phyloP scores from a whole-genome alignment of 2,888 invertebrate genomes.

The Apodemia zela region DNA sequence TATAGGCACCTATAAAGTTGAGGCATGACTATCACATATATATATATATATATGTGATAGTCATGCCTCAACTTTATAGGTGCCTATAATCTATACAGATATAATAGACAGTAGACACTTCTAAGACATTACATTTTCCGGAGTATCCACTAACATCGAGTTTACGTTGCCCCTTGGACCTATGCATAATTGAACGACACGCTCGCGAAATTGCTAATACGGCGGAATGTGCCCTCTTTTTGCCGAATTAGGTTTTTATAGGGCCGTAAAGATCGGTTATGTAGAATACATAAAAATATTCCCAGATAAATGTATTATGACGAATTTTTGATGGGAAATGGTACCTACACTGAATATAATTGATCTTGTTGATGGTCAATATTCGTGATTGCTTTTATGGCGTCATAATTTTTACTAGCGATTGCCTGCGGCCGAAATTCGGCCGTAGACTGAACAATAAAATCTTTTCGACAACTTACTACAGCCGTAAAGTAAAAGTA shows the following conservation, averaged over 20 bases:
- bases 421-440: too few species aligned
- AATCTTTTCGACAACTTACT: too few species aligned
- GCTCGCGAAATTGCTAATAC: slow-evolving; percentile 20
- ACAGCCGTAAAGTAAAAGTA: too few species aligned
- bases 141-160: slow-evolving; percentile 10
- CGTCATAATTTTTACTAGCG: not conserved
- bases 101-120: not conserved
- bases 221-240: slow-evolving; percentile 4
- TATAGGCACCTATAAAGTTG: not conserved
- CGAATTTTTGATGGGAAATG: not conserved
- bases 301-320: not conserved
- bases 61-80: too few species aligned
- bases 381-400: not conserved
- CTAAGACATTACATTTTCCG: slow-evolving; percentile 2
- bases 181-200: slow-evolving; percentile 21
- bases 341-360: not conserved
- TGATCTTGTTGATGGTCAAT: not conserved
- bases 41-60: too few species aligned
- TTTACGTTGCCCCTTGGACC: not conserved
- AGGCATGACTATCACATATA: too few species aligned
- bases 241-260: slow-evolving; percentile 22
- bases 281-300: slow-evolving; percentile 18
- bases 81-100: not conserved
- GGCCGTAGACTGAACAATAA: too few species aligned
- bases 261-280: slow-evolving; percentile 19